Conservation (phyloP, 2,888 invertebrate genomes). For the Eupithecia insigniata region DNA sequence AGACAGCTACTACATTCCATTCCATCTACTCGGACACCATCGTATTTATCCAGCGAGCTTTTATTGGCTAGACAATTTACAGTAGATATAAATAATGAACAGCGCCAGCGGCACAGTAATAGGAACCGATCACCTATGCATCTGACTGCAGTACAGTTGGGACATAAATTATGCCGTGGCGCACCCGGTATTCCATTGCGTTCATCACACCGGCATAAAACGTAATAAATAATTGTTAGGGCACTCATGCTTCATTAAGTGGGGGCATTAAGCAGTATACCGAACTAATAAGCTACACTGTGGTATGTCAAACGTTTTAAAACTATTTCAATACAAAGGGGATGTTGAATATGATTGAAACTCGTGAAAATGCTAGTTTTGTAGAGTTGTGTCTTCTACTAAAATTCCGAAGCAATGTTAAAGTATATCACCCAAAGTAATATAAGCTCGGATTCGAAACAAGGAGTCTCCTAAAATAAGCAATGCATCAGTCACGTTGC, state of each 20-base stretch:
- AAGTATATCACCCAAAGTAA: not conserved
- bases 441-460: not conserved
- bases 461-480: slow-evolving; percentile 17
- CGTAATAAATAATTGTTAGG: slow-evolving; percentile 29
- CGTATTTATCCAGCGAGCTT: slow-evolving; percentile 3
- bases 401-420: not conserved
- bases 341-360: not conserved
- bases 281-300: not conserved
- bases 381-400: no score
- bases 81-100: slow-evolving; percentile 26
- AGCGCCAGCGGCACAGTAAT: slow-evolving; percentile 14
- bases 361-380: not conserved
- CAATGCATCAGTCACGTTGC: slow-evolving; percentile 30
- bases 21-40: not conserved
- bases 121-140: slow-evolving; percentile 33
- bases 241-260: slow-evolving; percentile 25
- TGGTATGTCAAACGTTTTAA: not conserved
- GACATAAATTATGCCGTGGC: slow-evolving; percentile 32
- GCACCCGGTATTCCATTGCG: slow-evolving; percentile 25
- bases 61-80: slow-evolving; percentile 13
- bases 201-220: slow-evolving; percentile 24
- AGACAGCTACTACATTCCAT: slow-evolving; percentile 16
- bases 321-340: slow-evolving; percentile 4
- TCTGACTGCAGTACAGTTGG: slow-evolving; percentile 23
- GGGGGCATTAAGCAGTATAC: slow-evolving; percentile 9